Evolutionary conservation across 2,888 invertebrate genomes (phyloP), one percentile per base, ranked within the genome.

Genomic region (Resseliella maxima): DNA sequence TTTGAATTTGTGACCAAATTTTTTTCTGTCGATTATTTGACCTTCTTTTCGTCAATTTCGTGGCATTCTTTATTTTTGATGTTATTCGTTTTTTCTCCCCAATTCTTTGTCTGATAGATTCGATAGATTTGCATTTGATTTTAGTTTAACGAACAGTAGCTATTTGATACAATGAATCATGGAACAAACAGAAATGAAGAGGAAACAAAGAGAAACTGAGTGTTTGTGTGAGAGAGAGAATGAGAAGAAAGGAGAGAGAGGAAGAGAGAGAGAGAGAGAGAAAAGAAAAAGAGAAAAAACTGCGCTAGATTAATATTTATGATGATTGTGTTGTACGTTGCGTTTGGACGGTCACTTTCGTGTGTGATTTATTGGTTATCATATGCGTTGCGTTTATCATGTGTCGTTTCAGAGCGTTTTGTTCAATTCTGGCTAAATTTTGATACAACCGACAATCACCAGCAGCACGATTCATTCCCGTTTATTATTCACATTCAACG

Each of bases 331-430:
- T 72, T 72, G 72, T 35, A 31, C 15, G 72, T n/a, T 31, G 72
- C 72, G 72, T 72, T 72, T 72, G 72, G 1, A 12, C 72, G 72
- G 72, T 72, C 72, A 72, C 35, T 31, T 72, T 72, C 31, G 35
- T 72, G 72, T 72, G 72, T 72, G 72, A 72, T 72, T 72, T 72
- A 72, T 72, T 10, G 72, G 72, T 72, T 72, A 72, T 72, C 72
- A 72, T 72, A 35, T 72, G 72, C 31, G 72, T 72, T 18, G 72
- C 72, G 72, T 72, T 72, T 72, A 72, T 35, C 72, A 72, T 72
- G 31, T 72, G 27, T 72, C 72, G 72, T 72, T 72, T 31, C 31
- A 10, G 15, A 10, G 31, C 2, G n/a, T 59, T 27, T 27, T 24
- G 59, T 59, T 27, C 27, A 24, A 59, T 59, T 59, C 6, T 27